These are phyloP conservation scores for Sesia apiformis DNA, from an alignment of 2,888 invertebrate species.

Conservation along the genomic window DNA sequence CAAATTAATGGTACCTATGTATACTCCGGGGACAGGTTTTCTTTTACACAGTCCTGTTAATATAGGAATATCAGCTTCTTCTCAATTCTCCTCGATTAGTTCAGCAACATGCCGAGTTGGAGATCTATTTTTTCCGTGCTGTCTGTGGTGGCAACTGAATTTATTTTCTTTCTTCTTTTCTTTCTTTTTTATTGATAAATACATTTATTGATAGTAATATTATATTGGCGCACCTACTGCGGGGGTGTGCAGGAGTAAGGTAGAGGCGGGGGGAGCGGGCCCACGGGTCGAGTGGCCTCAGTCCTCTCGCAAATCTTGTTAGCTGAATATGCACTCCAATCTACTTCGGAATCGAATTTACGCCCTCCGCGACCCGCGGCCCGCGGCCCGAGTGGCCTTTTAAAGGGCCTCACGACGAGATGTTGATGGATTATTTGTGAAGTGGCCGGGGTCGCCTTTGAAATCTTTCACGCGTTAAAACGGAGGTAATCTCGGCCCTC, in stretches of 20 bases:
- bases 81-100: too few species aligned
- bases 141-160: too few species aligned
- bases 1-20: too few species aligned
- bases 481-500: constrained; percentile 59
- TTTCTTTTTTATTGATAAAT: too few species aligned
- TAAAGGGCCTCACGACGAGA: constrained; percentile 44
- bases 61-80: too few species aligned
- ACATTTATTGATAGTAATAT: too few species aligned
- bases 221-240: too few species aligned
- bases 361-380: constrained; percentile 24
- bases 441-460: constrained; percentile 64
- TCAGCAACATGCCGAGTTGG: too few species aligned
- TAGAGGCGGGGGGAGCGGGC: not conserved
- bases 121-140: too few species aligned
- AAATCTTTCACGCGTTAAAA: constrained; percentile 73
- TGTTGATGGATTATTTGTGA: constrained; percentile 71
- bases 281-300: constrained; percentile 7
- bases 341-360: constrained; percentile 59
- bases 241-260: not conserved
- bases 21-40: too few species aligned
- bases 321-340: constrained; percentile 68
- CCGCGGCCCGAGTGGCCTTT: constrained; percentile 35
- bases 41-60: too few species aligned
- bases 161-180: too few species aligned
- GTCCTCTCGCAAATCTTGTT: constrained; percentile 45